A percentile compares a stretch with the other conserved stretches of the same genome.
phyloP scores from a whole-genome alignment of 1,140 invertebrate genomes.

The Mizuhopecten yessoensis region DNA sequence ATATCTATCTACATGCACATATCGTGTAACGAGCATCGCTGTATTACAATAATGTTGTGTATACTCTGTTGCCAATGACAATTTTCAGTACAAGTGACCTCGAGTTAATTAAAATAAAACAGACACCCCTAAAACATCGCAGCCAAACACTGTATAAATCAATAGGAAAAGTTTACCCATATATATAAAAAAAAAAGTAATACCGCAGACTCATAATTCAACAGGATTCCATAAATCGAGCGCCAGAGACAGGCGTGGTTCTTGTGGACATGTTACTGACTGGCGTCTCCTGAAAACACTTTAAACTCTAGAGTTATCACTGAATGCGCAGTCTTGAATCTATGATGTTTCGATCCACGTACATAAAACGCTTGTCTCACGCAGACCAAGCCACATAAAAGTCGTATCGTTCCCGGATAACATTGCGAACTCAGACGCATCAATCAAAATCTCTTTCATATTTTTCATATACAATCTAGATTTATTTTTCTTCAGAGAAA shows the following conservation, averaged over 20 bases:
- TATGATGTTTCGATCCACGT: conserved; percentile 16
- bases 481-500: background rate
- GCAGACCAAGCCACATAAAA: conserved; percentile 23
- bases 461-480: conserved; percentile 1
- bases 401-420: conserved; percentile 31
- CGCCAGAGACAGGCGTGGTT: background rate
- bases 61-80: too few species aligned
- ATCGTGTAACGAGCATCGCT: too few species aligned
- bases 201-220: background rate
- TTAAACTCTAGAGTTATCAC: background rate
- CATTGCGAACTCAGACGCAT: conserved; percentile 23
- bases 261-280: background rate
- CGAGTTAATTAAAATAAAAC: too few species aligned
- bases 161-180: background rate
- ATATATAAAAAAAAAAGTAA: background rate
- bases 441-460: conserved; percentile 5
- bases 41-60: too few species aligned
- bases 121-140: background rate
- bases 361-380: conserved; percentile 37
- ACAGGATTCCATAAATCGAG: background rate
- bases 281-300: background rate
- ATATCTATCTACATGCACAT: too few species aligned
- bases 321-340: background rate
- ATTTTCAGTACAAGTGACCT: too few species aligned
- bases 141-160: background rate